phyloP scores from a whole-genome alignment of 2,797 vertebrate species.

The Tolypeutes matacus region DNA sequence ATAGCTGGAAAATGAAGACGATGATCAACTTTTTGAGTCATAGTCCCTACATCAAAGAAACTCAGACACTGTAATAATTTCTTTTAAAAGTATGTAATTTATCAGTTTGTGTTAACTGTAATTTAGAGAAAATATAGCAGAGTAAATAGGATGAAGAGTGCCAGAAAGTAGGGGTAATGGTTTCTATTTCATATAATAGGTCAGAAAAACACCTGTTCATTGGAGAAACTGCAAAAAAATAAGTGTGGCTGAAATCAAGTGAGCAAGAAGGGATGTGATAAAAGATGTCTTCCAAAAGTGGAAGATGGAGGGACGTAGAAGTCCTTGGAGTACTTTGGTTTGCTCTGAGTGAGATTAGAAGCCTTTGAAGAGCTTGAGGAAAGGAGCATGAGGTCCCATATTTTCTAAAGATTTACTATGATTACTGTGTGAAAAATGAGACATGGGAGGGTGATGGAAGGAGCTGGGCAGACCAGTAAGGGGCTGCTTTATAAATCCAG shows the following conservation, averaged over 20 bases:
- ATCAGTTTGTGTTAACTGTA: constrained; percentile 28
- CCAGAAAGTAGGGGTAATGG: neutral
- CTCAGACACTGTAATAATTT: neutral
- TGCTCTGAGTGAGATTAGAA: neutral
- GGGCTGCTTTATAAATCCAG: neutral
- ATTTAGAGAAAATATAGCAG: neutral
- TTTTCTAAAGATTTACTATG: neutral
- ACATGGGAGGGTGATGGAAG: neutral
- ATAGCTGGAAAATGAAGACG: neutral
- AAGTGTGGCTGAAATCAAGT: neutral
- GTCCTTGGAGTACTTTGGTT: neutral
- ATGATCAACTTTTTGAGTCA: neutral
- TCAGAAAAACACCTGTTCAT: neutral
- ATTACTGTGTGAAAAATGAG: neutral
- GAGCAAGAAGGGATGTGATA: neutral
- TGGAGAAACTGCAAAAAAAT: neutral
- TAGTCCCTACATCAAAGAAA: neutral
- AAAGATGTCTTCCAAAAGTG: too few species aligned
- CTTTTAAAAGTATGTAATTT: neutral
- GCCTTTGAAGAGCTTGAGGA: neutral
- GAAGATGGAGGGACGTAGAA: neutral
- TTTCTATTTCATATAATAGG: neutral
- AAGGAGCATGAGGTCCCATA: neutral
- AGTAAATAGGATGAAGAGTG: neutral
- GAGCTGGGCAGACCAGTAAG: neutral